Evolutionary conservation across 2,888 invertebrate species (phyloP).

Genomic region (Busseola fusca): DNA sequence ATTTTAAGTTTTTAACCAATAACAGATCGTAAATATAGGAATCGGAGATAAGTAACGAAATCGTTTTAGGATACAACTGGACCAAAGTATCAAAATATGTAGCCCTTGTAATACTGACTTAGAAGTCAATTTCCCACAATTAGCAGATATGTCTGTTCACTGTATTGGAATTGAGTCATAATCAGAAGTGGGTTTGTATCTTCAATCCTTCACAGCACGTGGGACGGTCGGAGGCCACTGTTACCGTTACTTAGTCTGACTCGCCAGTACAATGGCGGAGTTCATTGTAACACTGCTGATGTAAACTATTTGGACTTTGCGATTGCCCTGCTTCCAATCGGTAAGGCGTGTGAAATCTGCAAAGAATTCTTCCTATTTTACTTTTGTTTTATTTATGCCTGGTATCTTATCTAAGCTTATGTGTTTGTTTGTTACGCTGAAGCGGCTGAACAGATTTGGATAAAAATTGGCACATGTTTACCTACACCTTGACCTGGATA

Average conservation of each 20-base stretch:
- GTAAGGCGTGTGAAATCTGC: slow-evolving; percentile 15
- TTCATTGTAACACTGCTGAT: slow-evolving; percentile 48
- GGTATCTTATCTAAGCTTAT: neutral
- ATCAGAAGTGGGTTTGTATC: slow-evolving; percentile 13
- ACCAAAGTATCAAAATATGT: neutral
- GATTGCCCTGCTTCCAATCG: slow-evolving; percentile 36
- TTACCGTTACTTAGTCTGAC: slow-evolving; percentile 63
- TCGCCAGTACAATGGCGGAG: slow-evolving; percentile 35
- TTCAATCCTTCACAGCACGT: slow-evolving; percentile 54
- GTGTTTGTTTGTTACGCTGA: neutral
- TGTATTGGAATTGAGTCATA: slow-evolving; percentile 33
- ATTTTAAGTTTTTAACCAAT: no score
- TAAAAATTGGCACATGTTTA: neutral
- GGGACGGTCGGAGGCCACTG: slow-evolving; percentile 65
- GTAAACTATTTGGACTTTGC: slow-evolving; percentile 43
- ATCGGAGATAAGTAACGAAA: neutral
- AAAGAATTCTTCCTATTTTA: slow-evolving; percentile 2
- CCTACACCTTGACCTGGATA: no score
- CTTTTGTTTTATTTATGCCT: neutral
- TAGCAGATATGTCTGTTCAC: slow-evolving; percentile 3
- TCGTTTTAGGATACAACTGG: neutral
- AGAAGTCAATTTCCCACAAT: neutral
- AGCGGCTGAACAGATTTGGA: neutral
- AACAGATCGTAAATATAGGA: no score
- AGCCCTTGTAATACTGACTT: neutral